Conservation (phyloP, 1,140 invertebrate species). For the Brachionus calyciflorus region DNA sequence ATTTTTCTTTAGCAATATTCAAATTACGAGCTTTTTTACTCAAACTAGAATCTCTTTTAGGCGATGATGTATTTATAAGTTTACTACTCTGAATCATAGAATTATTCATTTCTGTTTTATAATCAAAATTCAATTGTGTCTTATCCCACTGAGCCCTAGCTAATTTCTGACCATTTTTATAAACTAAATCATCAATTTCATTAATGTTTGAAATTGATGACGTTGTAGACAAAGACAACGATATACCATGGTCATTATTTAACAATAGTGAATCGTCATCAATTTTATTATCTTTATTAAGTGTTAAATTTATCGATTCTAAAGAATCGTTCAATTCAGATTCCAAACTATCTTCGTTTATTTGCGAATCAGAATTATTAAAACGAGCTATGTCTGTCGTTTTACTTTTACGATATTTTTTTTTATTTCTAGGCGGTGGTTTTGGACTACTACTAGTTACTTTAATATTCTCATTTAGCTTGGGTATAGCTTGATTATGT, state of each 20-base stretch:
- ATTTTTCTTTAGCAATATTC: slow-evolving; percentile 21
- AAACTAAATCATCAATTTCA: background rate
- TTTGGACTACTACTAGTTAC: slow-evolving; percentile 25
- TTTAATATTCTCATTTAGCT: background rate
- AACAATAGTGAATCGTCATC: slow-evolving; percentile 14
- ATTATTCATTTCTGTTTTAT: slow-evolving; percentile 40
- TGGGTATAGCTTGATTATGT: background rate
- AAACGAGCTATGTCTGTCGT: background rate
- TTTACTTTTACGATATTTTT: slow-evolving; percentile 40
- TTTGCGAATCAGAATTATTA: background rate
- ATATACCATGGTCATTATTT: background rate
- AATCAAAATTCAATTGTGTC: slow-evolving; percentile 5
- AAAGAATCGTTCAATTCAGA: slow-evolving; percentile 26
- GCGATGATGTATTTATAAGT: background rate
- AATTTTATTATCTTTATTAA: slow-evolving; percentile 12
- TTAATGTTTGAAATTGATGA: slow-evolving; percentile 11
- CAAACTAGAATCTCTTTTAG: background rate
- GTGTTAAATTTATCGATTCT: slow-evolving; percentile 9
- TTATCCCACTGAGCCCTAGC: slow-evolving; percentile 24
- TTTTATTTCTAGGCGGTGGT: slow-evolving; percentile 24
- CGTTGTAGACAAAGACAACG: background rate
- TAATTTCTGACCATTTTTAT: background rate
- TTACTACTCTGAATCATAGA: too few species aligned
- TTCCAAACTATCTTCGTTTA: background rate
- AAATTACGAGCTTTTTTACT: slow-evolving; percentile 28